Evolutionary conservation across 2,113 vertebrate species (phyloP), one percentile per base, ranked within the genome.

Genomic region (Beaufortia kweichowensis): DNA sequence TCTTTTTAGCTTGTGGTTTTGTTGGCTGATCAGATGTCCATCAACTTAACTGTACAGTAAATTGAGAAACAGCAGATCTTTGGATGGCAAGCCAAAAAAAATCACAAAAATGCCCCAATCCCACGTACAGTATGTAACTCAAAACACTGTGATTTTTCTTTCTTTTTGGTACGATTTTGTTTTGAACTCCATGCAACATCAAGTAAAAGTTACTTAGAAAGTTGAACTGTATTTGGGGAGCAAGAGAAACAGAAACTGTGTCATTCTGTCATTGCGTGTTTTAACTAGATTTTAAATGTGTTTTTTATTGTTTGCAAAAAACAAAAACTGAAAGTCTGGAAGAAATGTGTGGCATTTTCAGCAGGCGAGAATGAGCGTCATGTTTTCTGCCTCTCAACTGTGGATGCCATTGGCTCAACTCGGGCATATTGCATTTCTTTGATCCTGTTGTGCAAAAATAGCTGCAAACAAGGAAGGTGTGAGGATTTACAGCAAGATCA

Each of bases 401-500:
- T 23, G 14, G 11, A 55, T 68, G 76, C 41, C 76, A 77, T 63
- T 60, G 31, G 50, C 35, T 71, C 69, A 50, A n/a, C 70, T 48
- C 28, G 10, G 64, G 35, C 73, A 66, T 78, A 78, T 85, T 75
- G 15, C 29, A 63, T 85, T 76, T 72, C 84, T 65, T 39, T 59
- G 67, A 81, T 72, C 74, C 41, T 46, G 21, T 67, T 62, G 63
- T 72, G 43, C 57, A 84, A 85, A 82, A 83, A 86, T 82, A 84
- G 82, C 67, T 60, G 71, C 75, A 78, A 83, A 85, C 72, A 82
- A 83, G 78, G 73, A 82, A 72, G 31, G 79, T 72, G 75, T 81
- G 79, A 83, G 55, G 76, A 62, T 78, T 83, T 78, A 79, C 75
- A 63, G 70, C 67, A 50, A 78, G 66, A 77, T 78, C 39, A 73